Conservation (phyloP, 23 tunicate genomes). For the Styela plicata region DNA sequence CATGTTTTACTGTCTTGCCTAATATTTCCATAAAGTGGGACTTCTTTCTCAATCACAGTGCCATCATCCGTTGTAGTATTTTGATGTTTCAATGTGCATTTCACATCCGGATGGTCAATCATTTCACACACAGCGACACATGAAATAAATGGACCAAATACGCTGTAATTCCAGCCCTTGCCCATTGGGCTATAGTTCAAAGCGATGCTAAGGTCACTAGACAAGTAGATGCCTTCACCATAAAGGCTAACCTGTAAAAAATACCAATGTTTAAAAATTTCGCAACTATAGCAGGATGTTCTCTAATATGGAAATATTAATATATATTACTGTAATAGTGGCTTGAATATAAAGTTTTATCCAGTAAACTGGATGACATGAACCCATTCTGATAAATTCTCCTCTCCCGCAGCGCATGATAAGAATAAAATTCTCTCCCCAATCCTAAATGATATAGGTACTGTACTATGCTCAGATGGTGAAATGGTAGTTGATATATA, state of each 20-base stretch:
- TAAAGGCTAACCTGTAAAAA: conserved; percentile 55
- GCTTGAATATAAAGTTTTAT: no score
- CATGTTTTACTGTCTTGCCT: conserved; percentile 1
- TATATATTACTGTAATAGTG: no score
- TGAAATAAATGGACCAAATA: conserved; percentile 63
- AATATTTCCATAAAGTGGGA: neutral
- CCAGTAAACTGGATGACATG: no score
- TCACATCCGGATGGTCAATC: conserved; percentile 83
- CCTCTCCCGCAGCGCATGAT: no score
- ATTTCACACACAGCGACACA: conserved; percentile 83
- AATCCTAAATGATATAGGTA: no score
- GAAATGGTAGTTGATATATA: no score
- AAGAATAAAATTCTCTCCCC: no score
- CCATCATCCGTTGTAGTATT: neutral
- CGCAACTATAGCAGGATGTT: no score
- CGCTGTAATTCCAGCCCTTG: conserved; percentile 43
- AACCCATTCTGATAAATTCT: no score
- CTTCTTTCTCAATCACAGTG: neutral
- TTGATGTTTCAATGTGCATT: conserved; percentile 50
- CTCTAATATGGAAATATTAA: no score
- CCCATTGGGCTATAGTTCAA: conserved; percentile 56
- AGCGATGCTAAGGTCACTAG: conserved; percentile 55
- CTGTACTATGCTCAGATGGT: no score
- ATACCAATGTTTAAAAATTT: no score
- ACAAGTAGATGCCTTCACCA: conserved; percentile 92